Conservation (phyloP, 2,113 vertebrate genomes). For the Poeciliopsis turrubarensis region DNA sequence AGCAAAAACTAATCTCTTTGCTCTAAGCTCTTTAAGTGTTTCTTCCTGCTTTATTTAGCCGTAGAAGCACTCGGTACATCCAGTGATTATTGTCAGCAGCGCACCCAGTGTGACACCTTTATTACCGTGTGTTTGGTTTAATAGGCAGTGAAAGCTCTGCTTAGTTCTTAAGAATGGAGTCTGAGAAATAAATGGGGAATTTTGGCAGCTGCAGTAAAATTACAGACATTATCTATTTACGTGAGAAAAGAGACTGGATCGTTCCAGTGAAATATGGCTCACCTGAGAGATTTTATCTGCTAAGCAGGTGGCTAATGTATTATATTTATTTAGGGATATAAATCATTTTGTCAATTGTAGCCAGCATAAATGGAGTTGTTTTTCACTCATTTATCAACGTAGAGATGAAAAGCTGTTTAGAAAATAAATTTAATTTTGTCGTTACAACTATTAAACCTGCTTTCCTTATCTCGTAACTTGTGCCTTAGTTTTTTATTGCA, state of each 20-base stretch:
- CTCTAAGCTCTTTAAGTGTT: background rate
- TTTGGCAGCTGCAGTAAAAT: slow-evolving; percentile 14
- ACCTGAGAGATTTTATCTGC: slow-evolving; percentile 21
- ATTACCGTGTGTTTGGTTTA: slow-evolving; percentile 16
- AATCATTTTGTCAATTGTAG: background rate
- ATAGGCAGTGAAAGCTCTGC: slow-evolving; percentile 8
- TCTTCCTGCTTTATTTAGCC: background rate
- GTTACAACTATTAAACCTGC: slow-evolving; percentile 25
- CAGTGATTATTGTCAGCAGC: slow-evolving; percentile 13
- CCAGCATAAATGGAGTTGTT: slow-evolving; percentile 10
- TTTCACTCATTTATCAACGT: slow-evolving; percentile 17
- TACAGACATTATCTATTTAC: slow-evolving; percentile 13
- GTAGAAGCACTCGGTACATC: background rate
- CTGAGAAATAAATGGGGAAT: slow-evolving; percentile 15
- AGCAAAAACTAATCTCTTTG: background rate
- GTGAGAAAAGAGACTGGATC: slow-evolving; percentile 14
- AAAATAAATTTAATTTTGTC: slow-evolving; percentile 15
- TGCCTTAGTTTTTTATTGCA: slow-evolving; percentile 20
- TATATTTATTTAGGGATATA: slow-evolving; percentile 23
- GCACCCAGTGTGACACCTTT: background rate
- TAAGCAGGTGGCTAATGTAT: slow-evolving; percentile 22
- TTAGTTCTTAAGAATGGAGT: background rate
- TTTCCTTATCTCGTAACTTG: slow-evolving; percentile 34
- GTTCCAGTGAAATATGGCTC: slow-evolving; percentile 20
- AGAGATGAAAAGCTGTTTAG: slow-evolving; percentile 1